Evolutionary conservation across 2,888 invertebrate genomes (phyloP).

Genomic region (Drosophila meridionalis): DNA sequence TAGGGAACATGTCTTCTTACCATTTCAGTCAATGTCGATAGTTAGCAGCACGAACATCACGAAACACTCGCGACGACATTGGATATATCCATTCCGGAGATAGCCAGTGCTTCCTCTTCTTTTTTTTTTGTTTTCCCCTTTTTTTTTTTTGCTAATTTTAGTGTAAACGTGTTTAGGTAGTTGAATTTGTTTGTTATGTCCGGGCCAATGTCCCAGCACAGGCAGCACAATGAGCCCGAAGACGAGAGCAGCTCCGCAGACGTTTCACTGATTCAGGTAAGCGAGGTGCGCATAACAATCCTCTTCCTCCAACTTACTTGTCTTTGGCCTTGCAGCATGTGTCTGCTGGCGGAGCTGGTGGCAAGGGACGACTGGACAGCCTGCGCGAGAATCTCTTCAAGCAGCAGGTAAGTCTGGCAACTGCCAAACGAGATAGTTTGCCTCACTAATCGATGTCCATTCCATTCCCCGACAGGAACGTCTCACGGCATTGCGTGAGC

Average conservation of each 20-base stretch:
- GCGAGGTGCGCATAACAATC: background rate
- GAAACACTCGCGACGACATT: constrained; percentile 58
- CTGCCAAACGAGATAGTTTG: background rate
- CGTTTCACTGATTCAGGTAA: constrained; percentile 52
- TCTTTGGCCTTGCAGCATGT: background rate
- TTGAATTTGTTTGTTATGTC: constrained; percentile 35
- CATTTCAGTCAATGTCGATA: constrained; percentile 75
- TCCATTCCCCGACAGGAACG: constrained; percentile 49
- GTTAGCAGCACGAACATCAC: constrained; percentile 52
- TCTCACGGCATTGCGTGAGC: constrained; percentile 61
- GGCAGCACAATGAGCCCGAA: constrained; percentile 48
- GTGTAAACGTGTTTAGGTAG: constrained; percentile 41
- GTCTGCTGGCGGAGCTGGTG: constrained; percentile 20
- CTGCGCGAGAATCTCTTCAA: constrained; percentile 65
- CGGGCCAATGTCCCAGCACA: constrained; percentile 21
- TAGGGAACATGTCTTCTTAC: constrained; percentile 15
- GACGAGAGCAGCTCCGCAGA: constrained; percentile 53
- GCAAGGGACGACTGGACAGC: constrained; percentile 61
- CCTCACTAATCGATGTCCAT: background rate
- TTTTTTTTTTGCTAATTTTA: constrained; percentile 6
- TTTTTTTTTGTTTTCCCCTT: constrained; percentile 34
- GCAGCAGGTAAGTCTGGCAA: constrained; percentile 55
- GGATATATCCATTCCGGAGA: constrained; percentile 62
- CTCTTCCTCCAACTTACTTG: background rate
- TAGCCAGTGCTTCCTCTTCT: constrained; percentile 53